Base-by-base conservation (phyloP, 2,113 vertebrate genomes). In the Malurus elegans region DNA sequence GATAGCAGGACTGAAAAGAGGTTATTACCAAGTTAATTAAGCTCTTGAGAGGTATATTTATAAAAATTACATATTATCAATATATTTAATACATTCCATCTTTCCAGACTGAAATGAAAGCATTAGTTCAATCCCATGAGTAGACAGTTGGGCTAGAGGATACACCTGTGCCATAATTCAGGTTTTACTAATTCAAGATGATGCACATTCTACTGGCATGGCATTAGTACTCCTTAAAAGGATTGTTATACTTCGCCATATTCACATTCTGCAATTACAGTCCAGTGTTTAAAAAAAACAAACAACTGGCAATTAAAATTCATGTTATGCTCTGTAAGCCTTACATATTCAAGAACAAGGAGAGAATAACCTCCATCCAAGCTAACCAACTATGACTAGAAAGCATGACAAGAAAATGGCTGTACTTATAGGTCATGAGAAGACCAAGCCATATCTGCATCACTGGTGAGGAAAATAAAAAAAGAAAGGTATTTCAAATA, bases 1-100 rank as follows among this genome's bases (percentile, higher is more conserved):
- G 97, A 91, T 98, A 97, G 95, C 99, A 99, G 11, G 90, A 98
- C 99, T 99, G 83, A 31, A 95, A 97, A 57, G 47, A 97, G 47
- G 23, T 72, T 87, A 89, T 32, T 21, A 80, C 1, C 36, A 70
- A 92, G 47, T 86, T 65, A 72, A 62, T 34, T 50, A 78, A 14
- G 6, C 38, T 8, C 87, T 91, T 72, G 8, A 83, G 10, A 87
- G 11, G 2, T 65, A 34, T 6, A 45, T 66, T 60, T 72, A 58
- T 11, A 82, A 36, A 40, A 65, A 36, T 56, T 36, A 74, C 4
- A 2, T 31, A 40, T 72, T 76, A 51, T n/a, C 0, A 0, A 50
- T 16, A 38, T 18, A 36, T 34, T 64, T 69, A 82, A 47, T 48
- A 70, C 75, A 76, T 34, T 18, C 5, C 5, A 78, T 25, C 20